Evolutionary conservation across 2,113 vertebrate species (phyloP), one percentile per base, ranked within the genome.

Genomic region (Oriolus oriolus): DNA sequence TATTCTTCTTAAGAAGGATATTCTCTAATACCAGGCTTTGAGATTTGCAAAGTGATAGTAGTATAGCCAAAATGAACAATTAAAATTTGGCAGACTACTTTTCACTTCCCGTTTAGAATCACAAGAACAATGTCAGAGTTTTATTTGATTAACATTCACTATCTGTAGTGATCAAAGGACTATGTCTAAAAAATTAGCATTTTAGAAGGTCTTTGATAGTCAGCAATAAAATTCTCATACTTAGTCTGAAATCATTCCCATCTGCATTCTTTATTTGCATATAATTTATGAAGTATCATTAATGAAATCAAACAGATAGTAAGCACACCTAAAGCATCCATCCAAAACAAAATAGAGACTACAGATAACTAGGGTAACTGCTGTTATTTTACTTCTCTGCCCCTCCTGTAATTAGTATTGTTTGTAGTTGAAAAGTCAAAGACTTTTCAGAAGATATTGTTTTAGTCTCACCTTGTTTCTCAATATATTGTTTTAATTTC

Each of bases 371-470:
- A 97, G 49, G 54, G 35, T 56, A 92, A 83, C 53, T 89, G 84
- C 82, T 97, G 88, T 95, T 96, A 87, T 97, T 95, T 95, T 79
- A 93, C 15, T 95, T 85, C 88, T 92, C 74, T 91, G 59, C 69
- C 69, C 65, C 87, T 70, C 44, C 71, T 84, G 79, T 96, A 96
- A 95, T 97, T 95, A 87, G 57, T 71, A 71, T 15, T 26, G 66
- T 94, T 91, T 13, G 7, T 35, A 90, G 82, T 78, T 91, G 79
- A 84, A 88, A 90, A 93, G 75, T 66, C 59, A 87, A 89, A 69
- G 17, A 70, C 86, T 95, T 90, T 86, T 75, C 47, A 61, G 68
- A 66, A 88, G 33, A 66, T 59, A 56, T 2, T 54, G 17, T 56
- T 95, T 90, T 68, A 86, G 47, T 75, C 91, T 81, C 44, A 59